Percentiles rank a stretch among this genome's conserved stretches.
phyloP scores from a whole-genome alignment of 2,113 vertebrate species.

The Myotis davidii region DNA sequence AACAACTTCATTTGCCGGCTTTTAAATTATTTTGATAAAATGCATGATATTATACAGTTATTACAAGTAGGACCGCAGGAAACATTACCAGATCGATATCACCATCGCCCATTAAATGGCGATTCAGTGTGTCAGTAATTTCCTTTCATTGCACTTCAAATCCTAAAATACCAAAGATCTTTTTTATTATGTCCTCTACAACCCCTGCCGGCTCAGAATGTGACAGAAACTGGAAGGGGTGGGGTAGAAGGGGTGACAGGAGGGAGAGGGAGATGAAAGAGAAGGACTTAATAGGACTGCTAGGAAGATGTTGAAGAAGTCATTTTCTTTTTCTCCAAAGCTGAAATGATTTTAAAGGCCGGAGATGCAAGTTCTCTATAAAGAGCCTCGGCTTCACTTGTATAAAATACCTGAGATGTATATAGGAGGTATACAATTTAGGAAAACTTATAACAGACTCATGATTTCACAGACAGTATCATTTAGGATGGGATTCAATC shows the following conservation, averaged over 20 bases:
- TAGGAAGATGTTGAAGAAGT: slow-evolving; percentile 13
- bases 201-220: slow-evolving; percentile 56
- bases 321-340: slow-evolving; percentile 19
- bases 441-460: not conserved
- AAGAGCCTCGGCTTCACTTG: not conserved
- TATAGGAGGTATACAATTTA: not conserved
- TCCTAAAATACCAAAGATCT: slow-evolving; percentile 72
- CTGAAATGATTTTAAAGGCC: slow-evolving; percentile 12
- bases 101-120: slow-evolving; percentile 77
- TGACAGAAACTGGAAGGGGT: not conserved
- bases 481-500: not conserved
- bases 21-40: slow-evolving; percentile 82
- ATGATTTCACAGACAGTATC: not conserved
- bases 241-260: accelerated
- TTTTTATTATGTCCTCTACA: slow-evolving; percentile 66
- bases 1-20: slow-evolving; percentile 72
- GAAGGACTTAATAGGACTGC: not conserved
- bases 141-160: slow-evolving; percentile 80
- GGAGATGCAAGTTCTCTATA: not conserved
- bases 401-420: not conserved
- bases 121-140: slow-evolving; percentile 78
- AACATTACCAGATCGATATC: slow-evolving; percentile 81
- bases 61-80: slow-evolving; percentile 75
- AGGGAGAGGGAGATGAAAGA: not conserved
- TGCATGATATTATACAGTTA: slow-evolving; percentile 80